Evolutionary conservation across 2,888 invertebrate species (phyloP), one percentile per base, ranked within the genome.

Genomic region (Patella pellucida): DNA sequence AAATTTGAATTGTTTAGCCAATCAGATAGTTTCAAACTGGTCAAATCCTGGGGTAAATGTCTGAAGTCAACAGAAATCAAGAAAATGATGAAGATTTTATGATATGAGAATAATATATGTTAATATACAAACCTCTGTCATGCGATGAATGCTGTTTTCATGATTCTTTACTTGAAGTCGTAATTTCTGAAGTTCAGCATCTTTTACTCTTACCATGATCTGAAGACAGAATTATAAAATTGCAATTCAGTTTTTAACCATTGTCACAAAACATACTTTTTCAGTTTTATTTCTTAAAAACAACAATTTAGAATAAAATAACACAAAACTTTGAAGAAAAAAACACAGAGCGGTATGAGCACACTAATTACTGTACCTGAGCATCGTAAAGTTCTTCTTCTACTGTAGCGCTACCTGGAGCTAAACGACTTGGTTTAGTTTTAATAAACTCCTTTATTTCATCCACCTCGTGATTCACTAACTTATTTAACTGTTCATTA

Each of bases 381-480:
- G 87, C 83, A 81, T 88, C 88, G 80, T 86, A 88, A 16, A 88
- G 80, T 76, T 88, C 88, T 78, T 88, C 88, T 74, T 88, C 88
- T 69, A 86, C 78, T 3, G 87, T 85, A 54, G 84, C 80, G 73
- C 80, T 85, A 23, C 85, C 86, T 14, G 85, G 84, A 14, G 85
- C 81, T 23, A 79, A 78, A 69, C 83, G 84, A 51, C 77, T 74
- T 12, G 79, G 78, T 51, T 84, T 83, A 51, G 83, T 86, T 77
- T 84, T 84, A 67, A 87, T 85, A 74, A 86, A 87, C 15, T 86
- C 84, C 75, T 88, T 89, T 75, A 90, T 76, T 31, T 85, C 81
- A 68, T 87, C 88, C 50, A 90, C 86, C 79, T 90, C 96, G 87
- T 96, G 95, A 87, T 95, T 94, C 69, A 97, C 92, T 91, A 96